Percentiles rank a stretch among this genome's conserved stretches.
These are phyloP conservation scores for Microplitis demolitor DNA, from an alignment of 1,140 invertebrate genomes.

Conservation along the genomic window DNA sequence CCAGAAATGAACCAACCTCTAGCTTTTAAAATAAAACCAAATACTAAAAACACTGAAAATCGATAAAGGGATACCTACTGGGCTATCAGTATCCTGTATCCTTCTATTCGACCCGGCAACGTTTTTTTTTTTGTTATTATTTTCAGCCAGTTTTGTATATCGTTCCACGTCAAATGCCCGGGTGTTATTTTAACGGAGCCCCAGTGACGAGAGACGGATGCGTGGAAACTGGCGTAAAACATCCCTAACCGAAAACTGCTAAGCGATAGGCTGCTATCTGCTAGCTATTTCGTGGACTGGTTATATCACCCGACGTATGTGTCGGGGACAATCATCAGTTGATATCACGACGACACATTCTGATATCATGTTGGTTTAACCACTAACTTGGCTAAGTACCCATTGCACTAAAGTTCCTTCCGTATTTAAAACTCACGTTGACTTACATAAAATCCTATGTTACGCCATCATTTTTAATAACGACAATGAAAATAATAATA, in stretches of 20 bases:
- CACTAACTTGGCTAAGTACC: slow-evolving; percentile 31
- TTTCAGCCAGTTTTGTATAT: background rate
- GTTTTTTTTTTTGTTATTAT: background rate
- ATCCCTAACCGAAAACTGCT: slow-evolving; percentile 33
- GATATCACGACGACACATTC: slow-evolving; percentile 51
- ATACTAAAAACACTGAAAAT: background rate
- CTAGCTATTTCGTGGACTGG: slow-evolving; percentile 32
- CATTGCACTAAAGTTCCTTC: slow-evolving; percentile 35
- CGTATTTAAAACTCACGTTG: too few relatives aligned
- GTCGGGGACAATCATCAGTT: slow-evolving; percentile 46
- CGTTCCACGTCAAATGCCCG: background rate
- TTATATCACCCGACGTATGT: slow-evolving; percentile 35
- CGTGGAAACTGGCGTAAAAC: slow-evolving; percentile 32
- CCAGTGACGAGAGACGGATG: slow-evolving; percentile 19
- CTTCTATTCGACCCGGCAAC: background rate
- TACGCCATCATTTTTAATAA: too few relatives aligned
- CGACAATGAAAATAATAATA: too few relatives aligned
- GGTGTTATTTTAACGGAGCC: background rate
- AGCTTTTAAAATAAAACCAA: too few relatives aligned
- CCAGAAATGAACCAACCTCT: background rate
- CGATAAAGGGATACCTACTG: background rate
- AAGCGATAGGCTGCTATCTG: slow-evolving; percentile 36
- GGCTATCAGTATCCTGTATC: background rate
- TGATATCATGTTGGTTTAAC: slow-evolving; percentile 46
- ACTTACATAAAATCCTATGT: too few relatives aligned